These are phyloP conservation scores for Triplophysa dalaica DNA, from an alignment of 2,113 vertebrate species.

Conservation along the genomic window DNA sequence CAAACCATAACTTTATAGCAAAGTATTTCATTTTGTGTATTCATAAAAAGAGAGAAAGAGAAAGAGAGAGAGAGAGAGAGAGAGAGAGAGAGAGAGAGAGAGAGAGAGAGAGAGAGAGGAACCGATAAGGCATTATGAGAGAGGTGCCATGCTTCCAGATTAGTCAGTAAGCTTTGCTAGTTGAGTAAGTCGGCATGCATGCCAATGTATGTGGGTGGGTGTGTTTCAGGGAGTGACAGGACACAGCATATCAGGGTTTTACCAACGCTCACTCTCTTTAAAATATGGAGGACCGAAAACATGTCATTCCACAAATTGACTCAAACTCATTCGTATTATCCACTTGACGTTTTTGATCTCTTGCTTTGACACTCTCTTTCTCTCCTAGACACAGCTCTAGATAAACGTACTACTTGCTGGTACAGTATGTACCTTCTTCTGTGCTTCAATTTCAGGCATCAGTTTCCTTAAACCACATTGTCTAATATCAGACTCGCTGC, in stretches of 20 bases:
- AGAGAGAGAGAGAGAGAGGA: background rate
- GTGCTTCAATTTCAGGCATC: background rate
- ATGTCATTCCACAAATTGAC: background rate
- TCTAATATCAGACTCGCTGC: background rate
- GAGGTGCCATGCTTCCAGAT: conserved; percentile 29
- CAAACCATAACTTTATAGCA: background rate
- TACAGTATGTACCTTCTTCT: background rate
- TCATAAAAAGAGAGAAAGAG: background rate
- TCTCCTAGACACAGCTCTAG: background rate
- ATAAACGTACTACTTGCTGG: background rate
- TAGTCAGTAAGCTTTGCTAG: conserved; percentile 29
- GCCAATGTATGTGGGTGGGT: conserved; percentile 66
- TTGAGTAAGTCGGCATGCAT: conserved; percentile 49
- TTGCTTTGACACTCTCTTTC: background rate
- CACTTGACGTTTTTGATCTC: conserved; percentile 4
- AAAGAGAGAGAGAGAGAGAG: too few relatives aligned
- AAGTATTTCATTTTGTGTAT: background rate
- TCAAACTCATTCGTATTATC: background rate
- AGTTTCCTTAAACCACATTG: background rate
- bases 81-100: background rate
- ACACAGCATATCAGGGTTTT: conserved; percentile 43
- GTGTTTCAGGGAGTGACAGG: conserved; percentile 62
- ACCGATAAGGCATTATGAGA: background rate
- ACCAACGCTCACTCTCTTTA: conserved; percentile 5
- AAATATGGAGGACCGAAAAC: background rate